Evolutionary conservation across 1,140 invertebrate species (phyloP), one percentile per base, ranked within the genome.

Genomic region (Penaeus chinensis): DNA sequence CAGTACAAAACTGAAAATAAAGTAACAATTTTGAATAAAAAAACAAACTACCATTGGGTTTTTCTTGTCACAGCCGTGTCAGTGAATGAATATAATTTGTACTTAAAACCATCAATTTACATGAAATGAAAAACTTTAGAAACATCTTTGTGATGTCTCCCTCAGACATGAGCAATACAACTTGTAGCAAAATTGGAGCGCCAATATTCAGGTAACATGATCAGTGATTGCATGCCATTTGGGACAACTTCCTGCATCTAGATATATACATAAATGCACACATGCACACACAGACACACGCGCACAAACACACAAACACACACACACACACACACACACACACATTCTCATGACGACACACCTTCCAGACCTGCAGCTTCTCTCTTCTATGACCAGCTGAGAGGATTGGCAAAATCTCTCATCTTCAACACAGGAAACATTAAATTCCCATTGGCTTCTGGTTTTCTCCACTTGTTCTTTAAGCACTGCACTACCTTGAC

Each of bases 41-140:
- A 54, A 54, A 54, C 54, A 54, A 11, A 54, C 54, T 54, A 54
- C 54, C 54, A 54, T 54, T 54, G 54, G 54, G 54, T 54, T 11
- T 54, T 54, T 8, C 54, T 54, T 16, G 54, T 54, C 54, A 54
- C 54, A 54, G 54, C 54, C 66, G 32, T 32, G n/a, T 71, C 32
- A 24, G 66, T 32, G n/a, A 71, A n/a, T 71, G 66, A 71, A n/a
- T 71, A 24, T 71, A 71, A 71, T 71, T 71, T 71, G 66, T 71
- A 71, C 66, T 71, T 71, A 71, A 71, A 71, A 71, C 66, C 66
- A 71, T 71, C n/a, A 71, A 71, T 71, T 71, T 71, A 71, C 66
- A 71, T 24, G n/a, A 71, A 71, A 71, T 71, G 66, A 71, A 71
- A 71, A 71, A 71, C 32, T 71, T 54, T 54, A 54, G 54, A 54